Base-by-base conservation (phyloP, 2,888 invertebrate species). In the Thyatira batis region DNA sequence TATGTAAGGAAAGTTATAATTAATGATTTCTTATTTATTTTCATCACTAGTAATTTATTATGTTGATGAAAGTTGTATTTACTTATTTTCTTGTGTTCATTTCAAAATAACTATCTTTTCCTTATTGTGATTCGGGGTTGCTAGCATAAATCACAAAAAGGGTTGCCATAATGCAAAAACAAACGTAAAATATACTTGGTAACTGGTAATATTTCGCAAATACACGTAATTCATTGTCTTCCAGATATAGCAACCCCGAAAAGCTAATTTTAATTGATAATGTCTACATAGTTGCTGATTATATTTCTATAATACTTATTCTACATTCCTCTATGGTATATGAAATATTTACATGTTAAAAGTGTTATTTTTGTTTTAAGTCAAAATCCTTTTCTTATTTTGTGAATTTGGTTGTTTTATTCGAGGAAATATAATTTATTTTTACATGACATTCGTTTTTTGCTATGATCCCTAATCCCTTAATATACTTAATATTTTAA, bases 401-500 rank as follows among this genome's bases (percentile, higher is more conserved):
- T 10, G 9, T 20, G 13, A 11, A 10, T 27, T 48, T 20, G 25
- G 48, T 48, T 11, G 23, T 45, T 21, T 53, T 49, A 27, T 53
- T 52, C 20, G 11, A 44, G 10, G 21, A 56, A 62, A 62, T 62
- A 65, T 65, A 62, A 62, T 59, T 65, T 62, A 63, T 60, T 63
- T 63, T 63, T 63, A 58, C 58, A 63, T 56, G 51, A 56, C 11
- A 45, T 20, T 49, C n/a, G 33, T 50, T 17, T 56, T 55, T 52
- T 52, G 23, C 52, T 52, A 13, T n/a, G 2, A 10, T 8, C 30
- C 30, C 11, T 30, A 25, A 13, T 48, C 13, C 27, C 5, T 3
- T n/a, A n/a, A n/a, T n/a, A n/a, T n/a, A n/a, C n/a, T n/a, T n/a
- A n/a, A n/a, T n/a, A n/a, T n/a, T n/a, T n/a, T n/a, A n/a, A n/a